A percentile compares a stretch with the other conserved stretches of the same genome.
These are phyloP conservation scores for Hypsopygia costalis DNA, from an alignment of 2,888 invertebrate species.

Conservation along the genomic window DNA sequence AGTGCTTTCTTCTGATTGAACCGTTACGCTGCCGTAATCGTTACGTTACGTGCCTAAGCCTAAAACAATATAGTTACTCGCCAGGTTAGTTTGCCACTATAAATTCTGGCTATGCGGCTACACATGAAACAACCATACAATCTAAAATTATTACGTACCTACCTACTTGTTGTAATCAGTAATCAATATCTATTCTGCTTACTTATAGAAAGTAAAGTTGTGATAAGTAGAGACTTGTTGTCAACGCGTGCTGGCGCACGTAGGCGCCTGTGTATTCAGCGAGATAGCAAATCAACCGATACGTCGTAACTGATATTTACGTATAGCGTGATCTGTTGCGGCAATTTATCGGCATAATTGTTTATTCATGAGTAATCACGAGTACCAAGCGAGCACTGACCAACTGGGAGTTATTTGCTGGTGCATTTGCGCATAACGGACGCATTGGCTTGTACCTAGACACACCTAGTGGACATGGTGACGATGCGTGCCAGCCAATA, in stretches of 20 bases:
- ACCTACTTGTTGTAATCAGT: no score
- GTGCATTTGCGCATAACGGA: slow-evolving; percentile 7
- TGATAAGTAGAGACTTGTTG: no score
- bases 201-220: no score
- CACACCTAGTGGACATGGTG: background rate
- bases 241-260: slow-evolving; percentile 65
- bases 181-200: no score
- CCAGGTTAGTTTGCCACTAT: no score
- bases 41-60: no score
- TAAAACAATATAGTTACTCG: no score
- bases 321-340: slow-evolving; percentile 13
- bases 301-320: slow-evolving; percentile 4
- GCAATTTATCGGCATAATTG: slow-evolving; percentile 25
- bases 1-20: no score
- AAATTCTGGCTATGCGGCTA: no score
- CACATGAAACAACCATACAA: no score
- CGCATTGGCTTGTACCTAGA: background rate
- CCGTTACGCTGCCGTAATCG: no score
- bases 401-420: slow-evolving; percentile 4
- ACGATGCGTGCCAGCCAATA: background rate
- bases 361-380: slow-evolving; percentile 31
- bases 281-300: slow-evolving; percentile 14
- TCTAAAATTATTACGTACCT: no score
- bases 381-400: slow-evolving; percentile 27
- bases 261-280: slow-evolving; percentile 47